Evolutionary conservation across 2,797 vertebrate species (phyloP), one percentile per base, ranked within the genome.

Genomic region (Cossypha niveicapilla): DNA sequence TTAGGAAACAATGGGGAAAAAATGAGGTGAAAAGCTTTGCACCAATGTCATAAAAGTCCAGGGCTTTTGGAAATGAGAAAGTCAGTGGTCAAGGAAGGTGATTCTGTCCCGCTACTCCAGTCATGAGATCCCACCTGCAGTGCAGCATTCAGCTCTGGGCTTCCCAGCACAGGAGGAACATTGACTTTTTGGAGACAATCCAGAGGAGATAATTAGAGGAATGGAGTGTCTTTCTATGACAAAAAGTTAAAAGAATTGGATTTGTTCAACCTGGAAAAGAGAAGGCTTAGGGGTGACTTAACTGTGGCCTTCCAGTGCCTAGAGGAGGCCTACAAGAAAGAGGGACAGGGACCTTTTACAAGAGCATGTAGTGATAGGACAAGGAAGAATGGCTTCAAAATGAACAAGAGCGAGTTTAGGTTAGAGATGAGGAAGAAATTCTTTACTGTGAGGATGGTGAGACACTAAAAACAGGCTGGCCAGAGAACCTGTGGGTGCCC

Each of bases 181-280:
- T 4, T 1, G 3, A 37, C 8, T 3, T 62, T n/a, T 62, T 62
- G 13, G 4, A 54, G 18, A 10, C 0, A 54, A 60, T 35, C 27
- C 41, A 68, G 54, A 35, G 18, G 22, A 67, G 62, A 18, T 30
- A 24, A 25, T 68, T 32, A 61, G 19, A 68, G n/a, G 7, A 54
- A 50, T 32, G 13, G 4, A 68, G 6, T 27, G 14, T 27, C 34
- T 41, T 45, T 62, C n/a, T 27, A 3, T 37, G 13, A 68, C 9
- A 48, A 75, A 56, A 68, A 6, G 5, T 8, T 50, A 21, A 56
- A 48, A 44, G 3, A 62, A 68, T 6, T 25, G 11, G 5, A 24
- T 56, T 68, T 68, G 7, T 35, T 75, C 27, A 50, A 4, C 6
- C 18, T 54, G 9, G 8, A 35, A 57, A 34, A 53, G 18, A 67